Conservation (phyloP, 2,888 invertebrate species). For the Adela reaumurella region DNA sequence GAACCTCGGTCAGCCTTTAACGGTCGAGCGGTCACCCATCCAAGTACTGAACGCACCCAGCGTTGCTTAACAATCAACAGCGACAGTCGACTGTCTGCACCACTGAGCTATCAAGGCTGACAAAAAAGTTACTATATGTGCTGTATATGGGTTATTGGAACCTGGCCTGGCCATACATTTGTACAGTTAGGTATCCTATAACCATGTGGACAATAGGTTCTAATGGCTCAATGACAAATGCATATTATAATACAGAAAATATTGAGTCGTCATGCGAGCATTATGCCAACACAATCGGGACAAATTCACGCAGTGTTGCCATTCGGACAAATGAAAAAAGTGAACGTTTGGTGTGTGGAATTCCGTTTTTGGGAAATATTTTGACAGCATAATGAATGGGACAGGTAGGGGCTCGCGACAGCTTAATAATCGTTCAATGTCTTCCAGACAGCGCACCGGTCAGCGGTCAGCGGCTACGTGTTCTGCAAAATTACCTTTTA, state of each 20-base stretch:
- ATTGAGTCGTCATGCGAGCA: constrained; percentile 43
- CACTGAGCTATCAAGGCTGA: too few relatives aligned
- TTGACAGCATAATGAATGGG: constrained; percentile 48
- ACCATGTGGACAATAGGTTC: constrained; percentile 46
- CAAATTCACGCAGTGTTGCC: constrained; percentile 39
- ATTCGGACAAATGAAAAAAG: constrained; percentile 14
- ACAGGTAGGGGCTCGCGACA: constrained; percentile 30
- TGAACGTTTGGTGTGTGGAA: neutral
- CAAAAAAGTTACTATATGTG: too few relatives aligned
- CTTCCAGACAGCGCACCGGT: constrained; percentile 21
- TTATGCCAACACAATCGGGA: constrained; percentile 34
- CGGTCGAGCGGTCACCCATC: too few relatives aligned
- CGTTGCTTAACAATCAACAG: too few relatives aligned
- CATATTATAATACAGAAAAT: constrained; percentile 33
- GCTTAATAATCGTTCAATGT: constrained; percentile 45
- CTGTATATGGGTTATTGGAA: too few relatives aligned
- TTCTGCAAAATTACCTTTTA: too few relatives aligned
- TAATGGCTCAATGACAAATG: constrained; percentile 56
- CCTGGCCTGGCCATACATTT: too few relatives aligned
- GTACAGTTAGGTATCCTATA: too few relatives aligned
- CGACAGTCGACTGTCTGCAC: too few relatives aligned
- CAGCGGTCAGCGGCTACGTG: constrained; percentile 7
- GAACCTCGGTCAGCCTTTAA: too few relatives aligned
- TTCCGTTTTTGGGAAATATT: constrained; percentile 38
- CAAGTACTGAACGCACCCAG: too few relatives aligned